Percentiles rank a stretch among this genome's conserved stretches.
phyloP scores from a whole-genome alignment of 2,113 vertebrate genomes.

The Potamarius usumacintae region DNA sequence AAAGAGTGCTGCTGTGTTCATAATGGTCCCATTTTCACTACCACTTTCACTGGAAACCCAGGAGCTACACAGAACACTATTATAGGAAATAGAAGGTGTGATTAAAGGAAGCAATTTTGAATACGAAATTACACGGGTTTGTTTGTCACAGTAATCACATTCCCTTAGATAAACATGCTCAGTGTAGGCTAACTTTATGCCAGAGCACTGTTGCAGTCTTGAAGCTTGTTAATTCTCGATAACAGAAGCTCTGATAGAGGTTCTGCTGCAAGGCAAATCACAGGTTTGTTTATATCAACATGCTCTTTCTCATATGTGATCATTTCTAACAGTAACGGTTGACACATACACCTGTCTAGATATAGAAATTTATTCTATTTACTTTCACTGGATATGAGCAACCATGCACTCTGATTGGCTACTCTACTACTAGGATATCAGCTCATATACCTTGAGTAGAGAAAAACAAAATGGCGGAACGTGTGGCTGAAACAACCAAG shows the following conservation, averaged over 20 bases:
- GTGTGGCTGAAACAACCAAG: too few relatives aligned
- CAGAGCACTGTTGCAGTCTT: neutral
- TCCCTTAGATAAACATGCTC: neutral
- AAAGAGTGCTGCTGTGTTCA: neutral
- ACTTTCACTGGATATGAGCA: too few relatives aligned
- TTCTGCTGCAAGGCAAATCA: neutral
- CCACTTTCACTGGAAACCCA: neutral
- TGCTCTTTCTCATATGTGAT: neutral
- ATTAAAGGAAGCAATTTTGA: slow-evolving; percentile 6
- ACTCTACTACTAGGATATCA: too few relatives aligned
- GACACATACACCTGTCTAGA: neutral
- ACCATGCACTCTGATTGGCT: too few relatives aligned
- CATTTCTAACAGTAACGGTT: neutral
- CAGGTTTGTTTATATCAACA: neutral
- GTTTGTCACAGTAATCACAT: slow-evolving; percentile 9
- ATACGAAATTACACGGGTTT: slow-evolving; percentile 3
- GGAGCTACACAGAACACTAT: neutral
- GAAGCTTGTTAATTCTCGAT: neutral
- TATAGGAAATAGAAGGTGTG: slow-evolving; percentile 2
- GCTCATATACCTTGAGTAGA: too few relatives aligned
- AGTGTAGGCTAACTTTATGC: neutral
- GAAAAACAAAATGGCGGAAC: neutral
- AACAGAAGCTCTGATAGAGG: neutral
- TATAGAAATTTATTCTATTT: neutral
- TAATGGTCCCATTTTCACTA: neutral